phyloP scores from a whole-genome alignment of 2,797 vertebrate genomes.

The Distichodus sexfasciatus region DNA sequence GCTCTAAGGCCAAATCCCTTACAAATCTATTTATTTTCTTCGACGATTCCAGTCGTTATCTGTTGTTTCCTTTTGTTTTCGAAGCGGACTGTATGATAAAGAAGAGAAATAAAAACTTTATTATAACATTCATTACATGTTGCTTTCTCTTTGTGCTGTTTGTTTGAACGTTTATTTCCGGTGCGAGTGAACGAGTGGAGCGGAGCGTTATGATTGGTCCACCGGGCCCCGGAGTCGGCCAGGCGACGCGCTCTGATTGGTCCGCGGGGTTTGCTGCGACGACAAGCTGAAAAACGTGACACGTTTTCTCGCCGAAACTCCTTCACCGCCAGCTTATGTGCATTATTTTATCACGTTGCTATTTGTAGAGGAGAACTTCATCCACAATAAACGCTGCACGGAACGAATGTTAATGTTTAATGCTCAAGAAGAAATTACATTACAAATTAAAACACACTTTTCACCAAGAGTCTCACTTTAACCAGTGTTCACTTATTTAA shows the following conservation, averaged over 20 bases:
- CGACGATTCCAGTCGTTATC: not conserved
- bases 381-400: too few relatives aligned
- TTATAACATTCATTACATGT: slow-evolving; percentile 8
- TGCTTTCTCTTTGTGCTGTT: not conserved
- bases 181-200: not conserved
- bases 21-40: slow-evolving; percentile 23
- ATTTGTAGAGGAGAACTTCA: too few relatives aligned
- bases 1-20: not conserved
- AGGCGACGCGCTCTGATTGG: not conserved
- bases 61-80: not conserved
- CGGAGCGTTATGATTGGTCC: slow-evolving; percentile 20
- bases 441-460: too few relatives aligned
- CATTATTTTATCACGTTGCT: too few relatives aligned
- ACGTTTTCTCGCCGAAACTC: not conserved
- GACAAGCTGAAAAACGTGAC: not conserved
- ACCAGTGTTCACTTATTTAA: too few relatives aligned
- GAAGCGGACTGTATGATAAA: not conserved
- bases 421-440: too few relatives aligned
- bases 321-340: not conserved
- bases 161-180: not conserved
- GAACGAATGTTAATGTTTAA: too few relatives aligned
- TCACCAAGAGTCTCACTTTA: too few relatives aligned
- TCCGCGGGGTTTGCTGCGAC: not conserved
- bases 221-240: slow-evolving; percentile 5
- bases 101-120: slow-evolving; percentile 34